These are phyloP conservation scores for Amphiduros pacificus DNA, from an alignment of 2,888 invertebrate species.

Conservation along the genomic window DNA sequence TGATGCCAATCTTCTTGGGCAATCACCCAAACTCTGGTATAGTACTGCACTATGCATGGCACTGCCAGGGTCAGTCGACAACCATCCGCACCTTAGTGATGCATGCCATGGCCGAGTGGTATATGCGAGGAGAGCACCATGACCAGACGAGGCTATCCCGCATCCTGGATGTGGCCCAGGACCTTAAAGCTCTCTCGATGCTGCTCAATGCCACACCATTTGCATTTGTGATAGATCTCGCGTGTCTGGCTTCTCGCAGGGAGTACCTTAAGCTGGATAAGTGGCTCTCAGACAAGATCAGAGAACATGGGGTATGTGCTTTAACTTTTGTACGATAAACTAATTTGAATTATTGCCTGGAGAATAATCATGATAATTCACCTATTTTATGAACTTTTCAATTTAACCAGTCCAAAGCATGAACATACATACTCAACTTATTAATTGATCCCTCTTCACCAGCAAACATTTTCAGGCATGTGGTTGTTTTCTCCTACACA, in stretches of 20 bases:
- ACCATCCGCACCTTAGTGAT: conserved; percentile 67
- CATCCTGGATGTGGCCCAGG: conserved; percentile 95
- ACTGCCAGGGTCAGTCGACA: conserved; percentile 64
- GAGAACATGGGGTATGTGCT: conserved; percentile 91
- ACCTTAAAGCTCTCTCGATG: conserved; percentile 82
- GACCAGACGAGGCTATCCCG: conserved; percentile 84
- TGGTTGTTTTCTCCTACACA: too few species aligned
- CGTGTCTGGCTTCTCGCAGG: conserved; percentile 92
- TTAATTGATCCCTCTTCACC: too few species aligned
- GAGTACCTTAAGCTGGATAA: conserved; percentile 98
- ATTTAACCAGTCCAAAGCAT: too few species aligned
- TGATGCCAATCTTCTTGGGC: conserved; percentile 90
- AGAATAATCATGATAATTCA: too few species aligned
- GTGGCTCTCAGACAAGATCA: conserved; percentile 96
- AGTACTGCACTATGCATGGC: conserved; percentile 97
- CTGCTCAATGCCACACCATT: conserved; percentile 81
- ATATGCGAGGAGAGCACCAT: conserved; percentile 77
- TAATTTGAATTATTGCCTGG: too few species aligned
- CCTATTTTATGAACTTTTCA: too few species aligned
- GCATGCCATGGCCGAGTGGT: conserved; percentile 98
- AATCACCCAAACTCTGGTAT: conserved; percentile 96
- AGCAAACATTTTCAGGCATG: too few species aligned
- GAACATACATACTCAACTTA: too few species aligned
- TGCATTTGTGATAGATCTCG: conserved; percentile 91
- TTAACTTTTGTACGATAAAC: too few species aligned